Conservation (phyloP, 2,113 vertebrate species). For the Ictalurus furcatus region DNA sequence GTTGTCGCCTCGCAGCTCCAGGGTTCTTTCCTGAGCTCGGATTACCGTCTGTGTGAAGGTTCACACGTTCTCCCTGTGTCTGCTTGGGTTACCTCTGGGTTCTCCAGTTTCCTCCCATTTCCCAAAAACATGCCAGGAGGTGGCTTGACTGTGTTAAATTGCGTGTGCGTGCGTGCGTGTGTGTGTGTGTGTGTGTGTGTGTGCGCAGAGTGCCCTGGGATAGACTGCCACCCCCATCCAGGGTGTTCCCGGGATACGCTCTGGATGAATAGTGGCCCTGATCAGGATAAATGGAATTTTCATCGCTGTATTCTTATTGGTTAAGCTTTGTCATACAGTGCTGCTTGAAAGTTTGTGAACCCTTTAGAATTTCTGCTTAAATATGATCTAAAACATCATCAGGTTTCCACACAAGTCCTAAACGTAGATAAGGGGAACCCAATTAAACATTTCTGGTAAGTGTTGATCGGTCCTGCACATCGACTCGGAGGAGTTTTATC, state of each 20-base stretch:
- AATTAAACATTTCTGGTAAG: too few species aligned
- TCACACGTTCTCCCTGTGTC: not conserved
- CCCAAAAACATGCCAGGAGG: not conserved
- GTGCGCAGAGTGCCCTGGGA: not conserved
- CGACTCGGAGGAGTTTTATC: too few species aligned
- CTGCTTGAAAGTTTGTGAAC: too few species aligned
- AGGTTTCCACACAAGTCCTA: too few species aligned
- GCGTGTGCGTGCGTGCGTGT: not conserved
- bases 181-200: not conserved
- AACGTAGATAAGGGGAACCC: too few species aligned
- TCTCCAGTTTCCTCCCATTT: not conserved
- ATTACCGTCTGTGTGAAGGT: not conserved
- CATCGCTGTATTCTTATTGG: not conserved
- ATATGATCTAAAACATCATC: too few species aligned
- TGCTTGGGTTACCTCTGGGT: not conserved
- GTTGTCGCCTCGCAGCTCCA: not conserved
- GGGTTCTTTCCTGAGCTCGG: not conserved
- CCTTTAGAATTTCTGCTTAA: too few species aligned
- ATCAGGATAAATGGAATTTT: not conserved
- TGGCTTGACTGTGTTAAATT: not conserved
- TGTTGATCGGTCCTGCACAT: too few species aligned
- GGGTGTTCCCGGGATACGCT: not conserved
- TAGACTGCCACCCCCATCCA: not conserved
- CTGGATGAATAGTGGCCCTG: not conserved
- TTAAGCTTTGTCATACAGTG: not conserved